Base-by-base conservation (phyloP, 2,888 invertebrate genomes). In the Gymnosoma rotundatum region DNA sequence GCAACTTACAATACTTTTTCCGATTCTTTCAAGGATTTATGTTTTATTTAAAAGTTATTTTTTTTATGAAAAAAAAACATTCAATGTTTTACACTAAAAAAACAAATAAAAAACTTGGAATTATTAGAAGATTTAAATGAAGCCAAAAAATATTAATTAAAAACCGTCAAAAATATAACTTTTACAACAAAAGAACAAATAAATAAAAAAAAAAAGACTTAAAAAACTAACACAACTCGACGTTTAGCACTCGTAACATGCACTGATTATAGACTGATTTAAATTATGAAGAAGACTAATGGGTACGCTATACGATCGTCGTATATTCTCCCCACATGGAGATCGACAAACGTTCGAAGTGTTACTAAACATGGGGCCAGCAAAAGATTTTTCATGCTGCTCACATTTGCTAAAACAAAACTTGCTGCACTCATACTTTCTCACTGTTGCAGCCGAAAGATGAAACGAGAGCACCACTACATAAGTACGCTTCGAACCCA, bases 331-430 rank as follows among this genome's bases (percentile, higher is more conserved):
- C 91, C 91, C 89, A 90, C 91, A 92, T 92, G 92, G 91, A 91
- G 92, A 91, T 91, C 92, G 91, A 90, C 91, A 91, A 92, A 91
- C 92, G 92, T 91, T 92, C 92, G 90, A 91, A 92, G 89, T 90
- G 90, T 90, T 92, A 92, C 92, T 92, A 92, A 92, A 92, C 89
- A 88, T 90, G 91, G 88, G 88, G 87, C 88, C 88, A 88, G 85
- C 87, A 85, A 89, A 89, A 90, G 90, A 90, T 89, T 90, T 91
- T 84, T 90, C 89, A 89, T 87, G 76, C 85, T 87, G 87, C 83
- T 87, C 87, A 82, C 32, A 78, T 80, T 82, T 78, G 48, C 66
- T 21, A 36, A 85, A 48, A 48, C 60, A 61, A 81, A 73, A 76
- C 75, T 32, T 79, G 36, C 16, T 70, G 81, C 80, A 85, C 72